phyloP scores from a whole-genome alignment of 2,888 invertebrate species.

The Calliphora vomitoria region DNA sequence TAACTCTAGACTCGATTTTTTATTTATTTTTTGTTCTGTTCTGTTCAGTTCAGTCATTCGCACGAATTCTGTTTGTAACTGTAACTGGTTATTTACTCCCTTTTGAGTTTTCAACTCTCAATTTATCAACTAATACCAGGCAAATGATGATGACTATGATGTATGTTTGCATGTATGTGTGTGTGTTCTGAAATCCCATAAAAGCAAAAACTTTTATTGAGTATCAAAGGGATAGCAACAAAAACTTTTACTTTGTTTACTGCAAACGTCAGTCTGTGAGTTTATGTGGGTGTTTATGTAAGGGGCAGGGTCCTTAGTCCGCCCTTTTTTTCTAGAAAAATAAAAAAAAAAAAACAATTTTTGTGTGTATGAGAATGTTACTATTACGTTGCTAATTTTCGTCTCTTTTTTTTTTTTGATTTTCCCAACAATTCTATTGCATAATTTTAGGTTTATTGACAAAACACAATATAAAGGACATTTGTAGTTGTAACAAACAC shows the following conservation, averaged over 20 bases:
- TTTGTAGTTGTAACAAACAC: not conserved
- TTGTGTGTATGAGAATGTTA: too few species aligned
- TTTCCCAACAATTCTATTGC: conserved; percentile 56
- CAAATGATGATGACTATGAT: not conserved
- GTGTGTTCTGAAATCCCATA: not conserved
- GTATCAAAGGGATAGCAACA: conserved; percentile 47
- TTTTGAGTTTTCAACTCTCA: conserved; percentile 40
- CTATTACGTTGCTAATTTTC: not conserved
- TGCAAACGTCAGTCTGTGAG: not conserved
- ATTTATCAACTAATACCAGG: conserved; percentile 46
- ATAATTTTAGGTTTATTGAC: conserved; percentile 71
- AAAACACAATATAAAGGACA: conserved; percentile 41
- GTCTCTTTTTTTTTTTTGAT: conserved; percentile 38
- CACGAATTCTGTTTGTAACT: conserved; percentile 65
- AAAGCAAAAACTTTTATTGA: conserved; percentile 34
- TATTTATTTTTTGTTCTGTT: not conserved
- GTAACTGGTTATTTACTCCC: conserved; percentile 60
- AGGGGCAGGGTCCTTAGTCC: not conserved
- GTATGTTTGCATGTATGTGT: not conserved
- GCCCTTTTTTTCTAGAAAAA: not conserved
- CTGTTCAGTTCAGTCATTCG: conserved; percentile 41
- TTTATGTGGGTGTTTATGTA: conserved; percentile 21
- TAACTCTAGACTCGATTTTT: not conserved
- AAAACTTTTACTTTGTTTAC: conserved; percentile 35
- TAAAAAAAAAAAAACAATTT: conserved; percentile 35